These are phyloP conservation scores for Caretta caretta DNA, from an alignment of 2,113 vertebrate species.

Conservation along the genomic window DNA sequence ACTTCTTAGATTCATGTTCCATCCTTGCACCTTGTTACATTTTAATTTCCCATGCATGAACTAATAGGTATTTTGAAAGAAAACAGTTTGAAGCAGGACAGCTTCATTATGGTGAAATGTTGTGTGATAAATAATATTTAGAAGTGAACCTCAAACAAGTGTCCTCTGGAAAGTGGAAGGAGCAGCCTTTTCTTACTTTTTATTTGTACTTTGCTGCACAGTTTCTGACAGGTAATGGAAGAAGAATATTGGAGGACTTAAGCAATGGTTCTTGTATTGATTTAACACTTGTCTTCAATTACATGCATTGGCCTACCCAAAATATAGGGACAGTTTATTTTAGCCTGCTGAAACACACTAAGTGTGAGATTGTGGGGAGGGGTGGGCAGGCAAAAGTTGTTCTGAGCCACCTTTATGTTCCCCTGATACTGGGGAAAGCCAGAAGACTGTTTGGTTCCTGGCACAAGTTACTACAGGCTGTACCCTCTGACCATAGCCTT, in stretches of 20 bases:
- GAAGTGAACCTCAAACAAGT: neutral
- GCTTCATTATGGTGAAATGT: neutral
- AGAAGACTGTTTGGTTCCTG: neutral
- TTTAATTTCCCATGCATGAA: constrained; percentile 46
- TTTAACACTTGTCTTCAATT: neutral
- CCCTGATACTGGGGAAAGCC: neutral
- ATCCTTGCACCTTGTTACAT: neutral
- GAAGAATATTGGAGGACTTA: neutral
- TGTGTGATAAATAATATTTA: constrained; percentile 10
- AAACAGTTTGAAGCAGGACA: neutral
- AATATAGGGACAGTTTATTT: neutral
- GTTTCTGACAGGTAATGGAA: constrained; percentile 12
- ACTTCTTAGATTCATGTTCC: constrained; percentile 10
- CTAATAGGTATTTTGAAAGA: neutral
- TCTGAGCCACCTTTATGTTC: neutral
- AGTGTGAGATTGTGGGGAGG: neutral
- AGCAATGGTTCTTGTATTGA: neutral
- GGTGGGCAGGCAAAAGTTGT: neutral
- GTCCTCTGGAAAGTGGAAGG: neutral
- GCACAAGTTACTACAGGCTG: neutral
- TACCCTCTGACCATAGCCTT: neutral
- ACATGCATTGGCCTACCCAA: neutral
- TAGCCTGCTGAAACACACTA: neutral
- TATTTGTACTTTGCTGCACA: neutral
- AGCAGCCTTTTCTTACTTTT: neutral